Percentiles rank a stretch among this genome's conserved stretches.
Conservation (phyloP, 2,797 vertebrate species). For the Rhynchotus rufescens region DNA sequence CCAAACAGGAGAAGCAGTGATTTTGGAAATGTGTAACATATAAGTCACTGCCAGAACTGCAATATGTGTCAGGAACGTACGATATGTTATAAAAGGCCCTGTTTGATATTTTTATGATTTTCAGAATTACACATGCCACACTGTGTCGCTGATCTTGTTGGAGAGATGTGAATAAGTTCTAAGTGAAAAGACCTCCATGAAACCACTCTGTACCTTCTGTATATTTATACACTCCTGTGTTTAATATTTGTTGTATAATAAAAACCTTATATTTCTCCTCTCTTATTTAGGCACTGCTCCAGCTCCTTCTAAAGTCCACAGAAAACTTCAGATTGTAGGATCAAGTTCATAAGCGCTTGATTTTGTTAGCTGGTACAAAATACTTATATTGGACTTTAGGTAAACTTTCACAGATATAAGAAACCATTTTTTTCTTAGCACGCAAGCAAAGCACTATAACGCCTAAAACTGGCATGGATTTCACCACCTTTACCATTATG, state of each 20-base stretch:
- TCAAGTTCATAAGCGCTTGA: background rate
- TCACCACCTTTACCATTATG: background rate
- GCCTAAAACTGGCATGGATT: background rate
- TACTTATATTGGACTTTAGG: background rate
- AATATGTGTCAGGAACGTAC: background rate
- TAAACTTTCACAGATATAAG: conserved; percentile 7
- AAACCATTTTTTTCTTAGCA: background rate
- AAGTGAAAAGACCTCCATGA: background rate
- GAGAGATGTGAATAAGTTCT: background rate
- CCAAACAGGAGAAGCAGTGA: background rate
- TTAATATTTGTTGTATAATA: background rate
- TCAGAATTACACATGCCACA: background rate
- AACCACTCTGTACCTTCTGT: background rate
- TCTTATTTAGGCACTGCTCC: background rate
- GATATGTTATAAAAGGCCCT: background rate
- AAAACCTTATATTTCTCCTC: background rate
- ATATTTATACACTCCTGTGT: background rate
- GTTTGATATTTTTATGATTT: conserved; percentile 28
- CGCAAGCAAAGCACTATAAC: background rate
- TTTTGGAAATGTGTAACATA: background rate
- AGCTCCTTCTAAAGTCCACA: background rate
- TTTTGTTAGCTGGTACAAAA: conserved; percentile 5
- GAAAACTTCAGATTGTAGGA: conserved; percentile 3
- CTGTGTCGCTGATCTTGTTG: background rate
- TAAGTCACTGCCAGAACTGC: conserved; percentile 11